A percentile compares a stretch with the other conserved stretches of the same genome.
Evolutionary conservation across 2,113 vertebrate species (phyloP).

Genomic region (Triplophysa dalaica): DNA sequence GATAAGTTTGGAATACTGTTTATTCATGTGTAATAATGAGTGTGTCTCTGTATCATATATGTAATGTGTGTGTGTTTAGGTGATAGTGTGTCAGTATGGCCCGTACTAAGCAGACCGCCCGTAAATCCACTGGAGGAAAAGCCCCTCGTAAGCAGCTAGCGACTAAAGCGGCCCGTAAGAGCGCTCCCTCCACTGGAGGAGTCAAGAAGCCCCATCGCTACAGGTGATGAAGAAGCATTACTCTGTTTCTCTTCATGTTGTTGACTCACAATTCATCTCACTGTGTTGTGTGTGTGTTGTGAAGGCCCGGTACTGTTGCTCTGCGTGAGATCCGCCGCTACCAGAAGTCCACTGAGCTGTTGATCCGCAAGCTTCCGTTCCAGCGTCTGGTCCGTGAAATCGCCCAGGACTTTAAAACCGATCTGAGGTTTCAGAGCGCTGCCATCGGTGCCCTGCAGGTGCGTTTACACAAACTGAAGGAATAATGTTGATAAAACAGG

Average conservation of each 20-base stretch:
- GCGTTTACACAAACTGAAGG: not conserved
- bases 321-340: constrained; percentile 83
- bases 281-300: constrained; percentile 13
- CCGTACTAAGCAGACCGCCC: constrained; percentile 89
- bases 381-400: constrained; percentile 80
- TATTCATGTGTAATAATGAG: not conserved
- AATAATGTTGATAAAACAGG: not conserved
- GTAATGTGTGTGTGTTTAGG: constrained; percentile 50
- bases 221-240: constrained; percentile 68
- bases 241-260: not conserved
- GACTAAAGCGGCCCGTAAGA: constrained; percentile 88
- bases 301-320: constrained; percentile 79
- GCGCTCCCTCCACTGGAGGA: constrained; percentile 86
- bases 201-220: constrained; percentile 91
- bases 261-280: not conserved
- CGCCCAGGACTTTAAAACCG: constrained; percentile 80
- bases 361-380: constrained; percentile 81
- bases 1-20: no score
- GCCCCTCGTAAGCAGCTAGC: constrained; percentile 89
- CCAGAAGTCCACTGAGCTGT: constrained; percentile 82
- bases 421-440: constrained; percentile 80
- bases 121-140: constrained; percentile 89
- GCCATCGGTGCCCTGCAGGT: constrained; percentile 77
- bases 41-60: not conserved
- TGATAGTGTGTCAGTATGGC: constrained; percentile 76